Evolutionary conservation across 2,113 vertebrate species (phyloP).

Genomic region (Atlantisia rogersi): DNA sequence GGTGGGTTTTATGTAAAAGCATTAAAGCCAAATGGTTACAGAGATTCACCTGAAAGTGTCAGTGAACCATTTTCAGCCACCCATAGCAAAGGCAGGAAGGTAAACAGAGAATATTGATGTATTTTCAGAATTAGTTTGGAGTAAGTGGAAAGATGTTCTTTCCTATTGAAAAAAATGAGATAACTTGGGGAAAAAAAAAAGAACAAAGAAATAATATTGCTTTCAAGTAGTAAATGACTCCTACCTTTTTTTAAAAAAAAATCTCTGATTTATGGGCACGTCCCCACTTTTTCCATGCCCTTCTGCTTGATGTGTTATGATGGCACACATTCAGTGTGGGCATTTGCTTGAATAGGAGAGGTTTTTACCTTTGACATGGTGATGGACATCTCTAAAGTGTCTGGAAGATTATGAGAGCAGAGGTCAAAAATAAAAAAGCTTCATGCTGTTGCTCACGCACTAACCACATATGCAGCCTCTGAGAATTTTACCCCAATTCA

Average conservation of each 20-base stretch:
- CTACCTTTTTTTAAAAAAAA: background rate
- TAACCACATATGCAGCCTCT: background rate
- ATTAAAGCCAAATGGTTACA: background rate
- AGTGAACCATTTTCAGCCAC: background rate
- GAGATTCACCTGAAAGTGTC: background rate
- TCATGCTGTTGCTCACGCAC: background rate
- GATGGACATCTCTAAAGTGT: background rate
- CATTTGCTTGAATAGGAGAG: background rate
- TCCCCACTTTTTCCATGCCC: background rate
- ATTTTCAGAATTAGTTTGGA: conserved; percentile 32
- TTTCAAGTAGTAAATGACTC: background rate
- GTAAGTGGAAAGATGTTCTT: background rate
- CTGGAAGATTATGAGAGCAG: background rate
- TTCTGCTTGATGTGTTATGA: background rate
- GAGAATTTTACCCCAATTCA: background rate
- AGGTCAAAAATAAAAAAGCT: background rate
- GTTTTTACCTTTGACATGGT: background rate
- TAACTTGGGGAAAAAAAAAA: background rate
- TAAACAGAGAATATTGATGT: background rate
- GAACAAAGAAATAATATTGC: background rate
- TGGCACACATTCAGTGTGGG: background rate
- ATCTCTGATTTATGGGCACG: background rate
- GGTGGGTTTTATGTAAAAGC: background rate
- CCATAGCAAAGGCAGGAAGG: background rate
- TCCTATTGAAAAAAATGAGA: background rate